These are phyloP conservation scores for Telenomus remus DNA, from an alignment of 1,140 invertebrate species.

Conservation along the genomic window DNA sequence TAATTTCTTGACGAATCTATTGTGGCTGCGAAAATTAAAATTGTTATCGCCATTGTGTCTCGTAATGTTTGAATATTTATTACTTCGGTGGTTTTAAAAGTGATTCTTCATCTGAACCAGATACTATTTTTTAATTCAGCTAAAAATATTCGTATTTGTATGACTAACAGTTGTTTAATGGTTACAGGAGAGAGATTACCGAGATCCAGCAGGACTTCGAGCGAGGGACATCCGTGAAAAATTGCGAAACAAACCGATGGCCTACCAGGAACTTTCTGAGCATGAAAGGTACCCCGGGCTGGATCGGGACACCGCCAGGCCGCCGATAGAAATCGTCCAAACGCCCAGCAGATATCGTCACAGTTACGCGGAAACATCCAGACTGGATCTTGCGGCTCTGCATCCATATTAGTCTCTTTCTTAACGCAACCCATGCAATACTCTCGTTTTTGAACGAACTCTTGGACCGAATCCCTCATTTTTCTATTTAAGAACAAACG, in stretches of 20 bases:
- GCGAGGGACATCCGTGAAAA: conserved; percentile 59
- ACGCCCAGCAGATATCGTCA: conserved; percentile 74
- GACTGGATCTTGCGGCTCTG: conserved; percentile 75
- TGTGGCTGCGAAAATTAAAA: not conserved
- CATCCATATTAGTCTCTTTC: conserved; percentile 72
- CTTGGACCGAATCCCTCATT: too few species aligned
- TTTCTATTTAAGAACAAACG: too few species aligned
- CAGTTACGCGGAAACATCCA: conserved; percentile 76
- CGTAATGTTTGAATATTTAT: too few species aligned
- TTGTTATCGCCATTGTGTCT: too few species aligned
- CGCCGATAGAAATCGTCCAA: conserved; percentile 68
- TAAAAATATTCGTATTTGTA: too few species aligned
- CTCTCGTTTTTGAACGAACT: too few species aligned
- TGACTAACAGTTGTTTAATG: too few species aligned
- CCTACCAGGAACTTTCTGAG: conserved; percentile 77
- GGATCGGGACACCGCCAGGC: conserved; percentile 76
- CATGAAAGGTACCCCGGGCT: conserved; percentile 77
- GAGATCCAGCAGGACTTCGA: conserved; percentile 50
- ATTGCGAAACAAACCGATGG: conserved; percentile 62
- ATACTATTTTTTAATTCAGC: too few species aligned
- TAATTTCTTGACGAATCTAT: not conserved
- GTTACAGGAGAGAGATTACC: conserved; percentile 62
- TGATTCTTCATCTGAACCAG: too few species aligned
- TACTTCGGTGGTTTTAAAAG: too few species aligned
- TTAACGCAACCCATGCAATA: too few species aligned